Base-by-base conservation (phyloP, 2,888 invertebrate genomes). In the Laspeyria flexula region DNA sequence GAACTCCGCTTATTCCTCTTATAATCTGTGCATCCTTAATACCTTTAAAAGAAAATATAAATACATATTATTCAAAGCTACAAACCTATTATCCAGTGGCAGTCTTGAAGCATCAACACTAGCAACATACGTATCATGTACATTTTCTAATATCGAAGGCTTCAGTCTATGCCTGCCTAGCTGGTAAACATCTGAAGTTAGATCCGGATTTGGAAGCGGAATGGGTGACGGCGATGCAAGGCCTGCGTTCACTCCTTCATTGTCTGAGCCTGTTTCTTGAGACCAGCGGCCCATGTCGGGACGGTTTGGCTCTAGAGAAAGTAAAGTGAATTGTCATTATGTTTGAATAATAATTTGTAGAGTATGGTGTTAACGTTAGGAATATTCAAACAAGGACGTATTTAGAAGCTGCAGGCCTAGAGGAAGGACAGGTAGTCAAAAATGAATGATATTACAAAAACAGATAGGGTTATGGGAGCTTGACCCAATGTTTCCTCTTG, bases 131-230 rank as follows among this genome's bases (percentile, higher is more conserved):
- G 93, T 93, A 50, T 94, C 94, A 53, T 94, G 94, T 0, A 94
- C 93, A 67, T 94, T 94, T 73, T 94, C 94, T 43, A 89, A 60
- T 35, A 94, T 90, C 3, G 93, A 93, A 0, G 94, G 94, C 54
- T 93, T 92, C 77, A 92, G 85, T 38, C 93, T 88, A 49, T 93
- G 93, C 25, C 93, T 83, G 61, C 91, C 85, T 39, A 93, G 73
- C 25, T 81, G 84, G 75, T 93, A 94, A 55, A 93, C 93, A 73
- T 96, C 95, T 0, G 93, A 93, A 0, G 95, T 96, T 43, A 96
- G 94, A 75, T 96, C 96, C 0, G 96, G 96, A 86, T 95, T 95
- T n/a, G 96, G 96, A 70, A 96, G 95, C 0, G 96, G 96, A 92
- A 94, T 79, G 81, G 95, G 85, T 52, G 94, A 83, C 46, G 86